Evolutionary conservation across 2,113 vertebrate genomes (phyloP).

Genomic region (Corvus hawaiiensis): DNA sequence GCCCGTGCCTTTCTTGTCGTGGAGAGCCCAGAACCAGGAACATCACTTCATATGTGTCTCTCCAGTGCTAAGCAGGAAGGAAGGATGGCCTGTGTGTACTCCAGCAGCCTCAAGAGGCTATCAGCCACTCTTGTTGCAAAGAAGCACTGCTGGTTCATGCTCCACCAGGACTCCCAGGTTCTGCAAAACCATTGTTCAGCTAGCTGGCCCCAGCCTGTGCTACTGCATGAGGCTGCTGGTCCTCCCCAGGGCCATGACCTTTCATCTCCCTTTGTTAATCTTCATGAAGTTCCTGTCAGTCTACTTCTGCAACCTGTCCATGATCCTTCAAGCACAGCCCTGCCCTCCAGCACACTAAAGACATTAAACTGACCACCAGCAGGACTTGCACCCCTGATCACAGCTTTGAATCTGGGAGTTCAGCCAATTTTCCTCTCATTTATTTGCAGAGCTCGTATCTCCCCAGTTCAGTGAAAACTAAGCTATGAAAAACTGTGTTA

Average conservation of each 20-base stretch:
- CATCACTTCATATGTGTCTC: not conserved
- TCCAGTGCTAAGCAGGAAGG: not conserved
- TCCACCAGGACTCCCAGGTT: not conserved
- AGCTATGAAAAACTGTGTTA: not conserved
- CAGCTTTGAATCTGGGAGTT: not conserved
- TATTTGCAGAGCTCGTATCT: not conserved
- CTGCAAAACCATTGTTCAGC: not conserved
- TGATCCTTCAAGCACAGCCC: not conserved
- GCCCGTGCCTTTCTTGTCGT: accelerated
- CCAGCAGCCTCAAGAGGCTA: not conserved
- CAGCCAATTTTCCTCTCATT: not conserved
- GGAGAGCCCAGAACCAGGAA: not conserved
- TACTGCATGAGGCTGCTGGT: not conserved
- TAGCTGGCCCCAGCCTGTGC: not conserved
- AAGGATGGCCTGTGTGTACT: not conserved
- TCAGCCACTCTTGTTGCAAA: not conserved
- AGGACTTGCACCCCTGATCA: not conserved
- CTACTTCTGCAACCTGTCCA: not conserved
- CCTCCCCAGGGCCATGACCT: not conserved
- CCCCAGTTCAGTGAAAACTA: not conserved
- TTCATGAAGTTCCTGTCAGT: not conserved
- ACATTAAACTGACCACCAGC: not conserved
- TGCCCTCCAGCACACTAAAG: not conserved
- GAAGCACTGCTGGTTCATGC: not conserved
- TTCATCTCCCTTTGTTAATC: not conserved